Evolutionary conservation across 1,140 invertebrate species (phyloP).

Genomic region (Temnothorax longispinosus): DNA sequence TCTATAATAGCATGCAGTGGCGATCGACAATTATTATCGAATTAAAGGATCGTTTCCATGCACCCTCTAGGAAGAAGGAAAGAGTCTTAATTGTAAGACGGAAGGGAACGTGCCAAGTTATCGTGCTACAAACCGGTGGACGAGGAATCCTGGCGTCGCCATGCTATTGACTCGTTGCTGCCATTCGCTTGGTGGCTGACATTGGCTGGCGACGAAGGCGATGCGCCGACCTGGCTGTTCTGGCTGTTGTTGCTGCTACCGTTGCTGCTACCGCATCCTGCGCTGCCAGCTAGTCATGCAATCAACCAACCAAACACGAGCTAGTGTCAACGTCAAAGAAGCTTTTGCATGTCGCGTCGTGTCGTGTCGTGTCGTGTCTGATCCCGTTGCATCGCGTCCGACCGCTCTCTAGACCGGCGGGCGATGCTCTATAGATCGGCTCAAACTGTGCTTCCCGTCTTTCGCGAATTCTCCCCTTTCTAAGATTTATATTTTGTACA

Average conservation of each 20-base stretch:
- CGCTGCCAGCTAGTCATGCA: conserved; percentile 85
- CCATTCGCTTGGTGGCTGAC: conserved; percentile 73
- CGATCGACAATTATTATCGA: neutral
- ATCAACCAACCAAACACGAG: conserved; percentile 80
- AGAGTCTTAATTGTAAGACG: neutral
- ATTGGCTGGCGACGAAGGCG: conserved; percentile 77
- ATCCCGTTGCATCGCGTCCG: neutral
- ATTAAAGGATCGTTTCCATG: neutral
- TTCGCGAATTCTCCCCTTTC: neutral
- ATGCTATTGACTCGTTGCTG: conserved; percentile 70
- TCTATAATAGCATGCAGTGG: neutral
- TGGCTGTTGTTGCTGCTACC: conserved; percentile 83
- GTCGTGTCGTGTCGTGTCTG: neutral
- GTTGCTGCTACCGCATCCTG: conserved; percentile 77
- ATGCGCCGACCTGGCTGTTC: conserved; percentile 82
- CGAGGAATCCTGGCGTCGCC: conserved; percentile 80
- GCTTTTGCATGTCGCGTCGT: neutral
- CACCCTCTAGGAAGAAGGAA: conserved; percentile 1
- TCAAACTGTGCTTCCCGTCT: neutral
- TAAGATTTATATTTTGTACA: neutral
- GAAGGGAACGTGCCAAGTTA: conserved; percentile 33
- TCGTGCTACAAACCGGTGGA: conserved; percentile 82
- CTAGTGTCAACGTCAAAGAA: conserved; percentile 68
- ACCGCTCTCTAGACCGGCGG: neutral
- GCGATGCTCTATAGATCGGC: neutral